Conservation (phyloP, 1,140 invertebrate genomes). For the Penaeus vannamei region DNA sequence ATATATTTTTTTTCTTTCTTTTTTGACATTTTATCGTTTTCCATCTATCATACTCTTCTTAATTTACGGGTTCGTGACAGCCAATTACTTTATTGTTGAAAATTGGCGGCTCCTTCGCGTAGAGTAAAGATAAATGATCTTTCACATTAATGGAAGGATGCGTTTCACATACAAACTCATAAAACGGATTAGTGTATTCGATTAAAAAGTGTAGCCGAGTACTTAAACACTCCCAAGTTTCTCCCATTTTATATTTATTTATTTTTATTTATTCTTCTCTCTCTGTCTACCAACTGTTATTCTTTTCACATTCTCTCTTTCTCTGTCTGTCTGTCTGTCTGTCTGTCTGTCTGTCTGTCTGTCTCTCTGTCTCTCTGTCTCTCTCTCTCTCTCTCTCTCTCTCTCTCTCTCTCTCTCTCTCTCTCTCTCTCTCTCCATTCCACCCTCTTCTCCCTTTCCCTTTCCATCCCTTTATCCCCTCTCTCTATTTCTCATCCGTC, state of each 20-base stretch:
- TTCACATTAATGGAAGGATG: background rate
- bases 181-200: background rate
- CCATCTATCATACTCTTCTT: no score
- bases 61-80: no score
- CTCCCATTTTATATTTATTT: background rate
- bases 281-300: background rate
- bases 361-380: background rate
- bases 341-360: background rate
- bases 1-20: no score
- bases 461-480: background rate
- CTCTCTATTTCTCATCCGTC: conserved; percentile 4
- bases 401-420: no score
- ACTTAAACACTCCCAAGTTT: no score
- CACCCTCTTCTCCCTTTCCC: background rate
- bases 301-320: no score
- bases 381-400: background rate
- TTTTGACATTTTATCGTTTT: no score
- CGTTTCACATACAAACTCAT: no score
- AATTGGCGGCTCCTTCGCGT: no score
- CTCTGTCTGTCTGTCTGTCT: no score
- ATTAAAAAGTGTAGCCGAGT: background rate
- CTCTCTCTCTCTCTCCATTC: no score
- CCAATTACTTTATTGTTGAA: no score
- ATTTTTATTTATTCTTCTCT: conserved; percentile 6
- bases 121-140: background rate